Conservation (phyloP, 2,113 vertebrate genomes). For the Phasianus colchicus region DNA sequence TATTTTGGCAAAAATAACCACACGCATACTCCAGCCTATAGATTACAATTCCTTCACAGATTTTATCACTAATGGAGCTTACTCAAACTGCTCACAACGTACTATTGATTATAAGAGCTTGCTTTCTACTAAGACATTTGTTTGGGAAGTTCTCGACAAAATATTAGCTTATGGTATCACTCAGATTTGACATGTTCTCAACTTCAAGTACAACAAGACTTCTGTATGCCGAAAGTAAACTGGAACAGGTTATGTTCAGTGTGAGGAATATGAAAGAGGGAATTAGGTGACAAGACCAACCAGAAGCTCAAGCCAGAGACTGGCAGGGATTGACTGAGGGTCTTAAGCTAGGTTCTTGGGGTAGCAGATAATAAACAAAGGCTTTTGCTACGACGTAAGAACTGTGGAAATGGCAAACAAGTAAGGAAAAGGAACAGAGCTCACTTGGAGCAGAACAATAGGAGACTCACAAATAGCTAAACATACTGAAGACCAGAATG, state of each 20-base stretch:
- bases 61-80: not conserved
- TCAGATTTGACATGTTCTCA: not conserved
- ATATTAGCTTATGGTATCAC: not conserved
- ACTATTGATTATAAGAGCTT: not conserved
- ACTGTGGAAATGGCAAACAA: not conserved
- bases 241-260: not conserved
- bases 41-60: not conserved
- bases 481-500: not conserved
- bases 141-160: not conserved
- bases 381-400: not conserved
- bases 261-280: not conserved
- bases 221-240: not conserved
- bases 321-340: not conserved
- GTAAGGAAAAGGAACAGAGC: not conserved
- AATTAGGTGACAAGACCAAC: not conserved
- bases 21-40: not conserved
- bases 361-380: fast-evolving
- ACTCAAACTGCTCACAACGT: not conserved
- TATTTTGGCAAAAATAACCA: conserved; percentile 11
- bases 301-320: not conserved
- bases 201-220: fast-evolving
- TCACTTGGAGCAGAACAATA: not conserved
- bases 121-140: not conserved
- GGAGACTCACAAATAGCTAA: not conserved
- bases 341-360: not conserved